Conservation (phyloP, 2,888 invertebrate genomes). For the Meandrusa payeni region DNA sequence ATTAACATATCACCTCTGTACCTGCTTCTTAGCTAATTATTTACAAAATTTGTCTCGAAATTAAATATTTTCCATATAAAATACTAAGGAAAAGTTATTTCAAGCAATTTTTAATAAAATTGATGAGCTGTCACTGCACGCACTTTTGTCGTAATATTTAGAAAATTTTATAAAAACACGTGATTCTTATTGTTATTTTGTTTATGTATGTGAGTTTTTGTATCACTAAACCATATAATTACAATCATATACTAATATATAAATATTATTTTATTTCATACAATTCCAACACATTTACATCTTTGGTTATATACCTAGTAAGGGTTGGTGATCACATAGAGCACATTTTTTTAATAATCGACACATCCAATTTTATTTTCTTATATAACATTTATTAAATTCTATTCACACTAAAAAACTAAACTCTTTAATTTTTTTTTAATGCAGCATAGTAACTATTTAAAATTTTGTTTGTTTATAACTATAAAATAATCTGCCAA, state of each 20-base stretch:
- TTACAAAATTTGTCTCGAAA: too few species aligned
- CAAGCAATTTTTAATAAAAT: too few species aligned
- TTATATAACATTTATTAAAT: background rate
- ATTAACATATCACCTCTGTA: too few species aligned
- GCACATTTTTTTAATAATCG: conserved; percentile 36
- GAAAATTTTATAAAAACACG: too few species aligned
- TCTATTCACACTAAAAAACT: conserved; percentile 5
- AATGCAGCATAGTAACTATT: conserved; percentile 20
- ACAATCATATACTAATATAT: conserved; percentile 36
- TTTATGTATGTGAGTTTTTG: too few species aligned
- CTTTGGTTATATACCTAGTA: conserved; percentile 77
- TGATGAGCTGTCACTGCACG: too few species aligned
- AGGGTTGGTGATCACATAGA: conserved; percentile 63
- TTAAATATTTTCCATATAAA: too few species aligned
- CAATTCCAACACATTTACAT: conserved; percentile 74
- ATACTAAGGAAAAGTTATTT: too few species aligned
- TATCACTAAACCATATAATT: conserved; percentile 29
- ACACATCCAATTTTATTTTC: conserved; percentile 6
- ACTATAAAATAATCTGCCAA: conserved; percentile 24
- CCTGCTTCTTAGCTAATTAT: too few species aligned
- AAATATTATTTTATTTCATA: conserved; percentile 42
- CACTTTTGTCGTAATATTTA: too few species aligned
- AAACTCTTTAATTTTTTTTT: conserved; percentile 31
- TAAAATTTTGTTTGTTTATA: conserved; percentile 21
- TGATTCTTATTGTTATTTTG: too few species aligned